Evolutionary conservation across 2,888 invertebrate genomes (phyloP), one percentile per base, ranked within the genome.

Genomic region (Carabus problematicus): DNA sequence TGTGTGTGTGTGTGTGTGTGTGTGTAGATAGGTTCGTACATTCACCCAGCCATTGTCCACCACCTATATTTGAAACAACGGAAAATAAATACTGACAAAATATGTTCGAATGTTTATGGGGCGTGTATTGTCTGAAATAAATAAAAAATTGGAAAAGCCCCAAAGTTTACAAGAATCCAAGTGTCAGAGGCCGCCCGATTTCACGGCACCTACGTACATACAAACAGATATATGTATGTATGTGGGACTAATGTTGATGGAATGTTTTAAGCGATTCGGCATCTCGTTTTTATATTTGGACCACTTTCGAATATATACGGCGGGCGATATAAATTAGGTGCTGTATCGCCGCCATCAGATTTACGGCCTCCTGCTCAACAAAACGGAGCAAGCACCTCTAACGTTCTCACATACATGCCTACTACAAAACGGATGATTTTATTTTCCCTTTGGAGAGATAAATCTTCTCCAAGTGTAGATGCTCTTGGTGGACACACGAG

Each of bases 71-170:
- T 29, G 29, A 29, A 29, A 29, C 29, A 29, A 29, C 29, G 6
- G 29, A 29, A 29, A 29, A 29, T 29, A 29, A 29, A 29, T n/a
- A 29, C 29, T 29, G 29, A 29, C 29, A 29, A 52, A 16, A 52
- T 52, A 52, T 9, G 19, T 18, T 14, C 7, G 9, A 8, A 52
- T 52, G 9, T 9, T 40, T 47, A 56, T 39, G 43, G 64, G 64
- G 56, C 64, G 64, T 64, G 14, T 41, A 40, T 64, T 19, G 55
- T 56, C 40, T 47, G 58, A 49, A 66, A 40, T 59, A 66, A 66
- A 66, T 66, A 66, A 66, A 66, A 49, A 66, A 40, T 66, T 66
- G 66, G 66, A 66, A 8, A 66, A 66, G 66, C 66, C 66, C 66
- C 66, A 66, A 59, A 41, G 58, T 56, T 66, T 66, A 66, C 12